Evolutionary conservation across 2,797 vertebrate species (phyloP).

Genomic region (Oreortyx pictus): DNA sequence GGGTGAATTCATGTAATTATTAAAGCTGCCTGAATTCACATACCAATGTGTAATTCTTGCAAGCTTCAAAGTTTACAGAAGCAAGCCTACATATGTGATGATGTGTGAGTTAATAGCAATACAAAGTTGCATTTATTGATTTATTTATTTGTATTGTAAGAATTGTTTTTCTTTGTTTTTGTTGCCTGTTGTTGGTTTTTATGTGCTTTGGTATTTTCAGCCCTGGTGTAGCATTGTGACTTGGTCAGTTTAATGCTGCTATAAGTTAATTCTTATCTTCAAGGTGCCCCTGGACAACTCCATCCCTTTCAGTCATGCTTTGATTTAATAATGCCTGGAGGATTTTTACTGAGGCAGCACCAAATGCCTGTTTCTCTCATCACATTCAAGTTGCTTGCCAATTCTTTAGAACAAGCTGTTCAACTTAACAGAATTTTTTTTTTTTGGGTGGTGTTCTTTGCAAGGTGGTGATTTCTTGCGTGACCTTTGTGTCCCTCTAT

Average conservation of each 20-base stretch:
- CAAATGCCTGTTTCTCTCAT: not conserved
- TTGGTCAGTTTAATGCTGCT: not conserved
- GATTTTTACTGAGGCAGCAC: conserved; percentile 41
- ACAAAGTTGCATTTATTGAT: accelerated
- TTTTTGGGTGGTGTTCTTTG: not conserved
- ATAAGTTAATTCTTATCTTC: not conserved
- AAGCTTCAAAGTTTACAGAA: not conserved
- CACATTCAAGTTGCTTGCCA: not conserved
- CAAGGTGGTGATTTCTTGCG: not conserved
- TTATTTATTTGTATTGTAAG: not conserved
- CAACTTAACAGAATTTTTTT: not conserved
- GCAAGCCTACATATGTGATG: not conserved
- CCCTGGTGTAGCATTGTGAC: not conserved
- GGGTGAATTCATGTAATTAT: not conserved
- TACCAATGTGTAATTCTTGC: not conserved
- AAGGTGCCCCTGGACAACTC: not conserved
- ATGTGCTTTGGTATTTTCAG: not conserved
- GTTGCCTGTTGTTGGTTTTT: not conserved
- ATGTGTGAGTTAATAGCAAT: too few relatives aligned
- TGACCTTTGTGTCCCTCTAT: not conserved
- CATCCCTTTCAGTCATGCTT: not conserved
- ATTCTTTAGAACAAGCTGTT: not conserved
- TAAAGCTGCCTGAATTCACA: not conserved
- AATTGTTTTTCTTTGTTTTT: not conserved
- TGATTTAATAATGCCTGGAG: conserved; percentile 10